Evolutionary conservation across 2,888 invertebrate genomes (phyloP).

Genomic region (Euphydryas editha): DNA sequence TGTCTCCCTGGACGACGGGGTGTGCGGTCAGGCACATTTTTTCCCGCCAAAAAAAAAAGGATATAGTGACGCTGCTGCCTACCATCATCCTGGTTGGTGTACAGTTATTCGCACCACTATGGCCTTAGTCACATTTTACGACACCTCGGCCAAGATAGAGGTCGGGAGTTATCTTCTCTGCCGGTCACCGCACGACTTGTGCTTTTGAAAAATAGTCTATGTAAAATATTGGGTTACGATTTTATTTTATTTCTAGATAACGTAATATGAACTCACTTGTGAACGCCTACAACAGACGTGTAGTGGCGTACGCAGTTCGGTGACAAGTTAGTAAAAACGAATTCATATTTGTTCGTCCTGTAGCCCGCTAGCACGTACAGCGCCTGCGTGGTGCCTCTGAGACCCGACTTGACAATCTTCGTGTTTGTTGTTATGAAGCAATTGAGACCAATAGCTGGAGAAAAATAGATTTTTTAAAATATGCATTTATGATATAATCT

Average conservation of each 20-base stretch:
- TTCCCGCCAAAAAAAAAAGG: too few relatives aligned
- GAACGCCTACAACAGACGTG: slow-evolving; percentile 95
- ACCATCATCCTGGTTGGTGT: too few relatives aligned
- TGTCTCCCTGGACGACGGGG: too few relatives aligned
- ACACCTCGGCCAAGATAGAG: too few relatives aligned
- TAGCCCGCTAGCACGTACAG: slow-evolving; percentile 93
- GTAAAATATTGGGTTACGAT: too few relatives aligned
- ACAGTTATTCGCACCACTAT: too few relatives aligned
- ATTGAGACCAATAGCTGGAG: slow-evolving; percentile 94
- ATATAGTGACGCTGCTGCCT: too few relatives aligned
- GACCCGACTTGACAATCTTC: slow-evolving; percentile 93
- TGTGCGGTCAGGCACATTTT: too few relatives aligned
- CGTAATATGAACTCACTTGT: slow-evolving; percentile 86
- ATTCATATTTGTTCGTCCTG: slow-evolving; percentile 94
- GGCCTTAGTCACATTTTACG: too few relatives aligned
- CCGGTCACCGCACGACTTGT: too few relatives aligned
- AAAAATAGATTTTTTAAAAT: background rate
- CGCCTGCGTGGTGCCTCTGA: slow-evolving; percentile 92
- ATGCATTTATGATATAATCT: background rate
- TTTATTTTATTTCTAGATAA: background rate
- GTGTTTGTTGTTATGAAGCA: slow-evolving; percentile 92
- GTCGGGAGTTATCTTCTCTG: too few relatives aligned
- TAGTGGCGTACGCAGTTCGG: slow-evolving; percentile 93
- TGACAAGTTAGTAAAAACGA: slow-evolving; percentile 97
- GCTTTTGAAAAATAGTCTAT: too few relatives aligned